phyloP scores from a whole-genome alignment of 2,888 invertebrate genomes.

The Drosophila neutralis region DNA sequence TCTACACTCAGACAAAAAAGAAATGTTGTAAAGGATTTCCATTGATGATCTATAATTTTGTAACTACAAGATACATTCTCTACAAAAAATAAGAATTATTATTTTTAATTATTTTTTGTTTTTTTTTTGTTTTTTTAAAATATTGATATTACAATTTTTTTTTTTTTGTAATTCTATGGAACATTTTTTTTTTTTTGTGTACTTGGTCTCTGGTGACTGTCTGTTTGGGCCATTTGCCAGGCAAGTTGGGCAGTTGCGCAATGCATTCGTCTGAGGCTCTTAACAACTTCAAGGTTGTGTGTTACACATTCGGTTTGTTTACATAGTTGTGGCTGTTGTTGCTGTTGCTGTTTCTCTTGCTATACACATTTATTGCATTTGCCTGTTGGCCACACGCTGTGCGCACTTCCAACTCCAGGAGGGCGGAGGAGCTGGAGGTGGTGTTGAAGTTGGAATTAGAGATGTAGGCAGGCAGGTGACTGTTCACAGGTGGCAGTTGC shows the following conservation, averaged over 20 bases:
- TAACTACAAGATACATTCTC: not conserved
- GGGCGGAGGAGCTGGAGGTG: slow-evolving; percentile 10
- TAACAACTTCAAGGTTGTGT: slow-evolving; percentile 56
- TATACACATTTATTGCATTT: slow-evolving; percentile 45
- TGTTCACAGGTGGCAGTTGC: slow-evolving; percentile 18
- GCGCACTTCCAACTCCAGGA: slow-evolving; percentile 18
- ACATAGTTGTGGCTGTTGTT: slow-evolving; percentile 20
- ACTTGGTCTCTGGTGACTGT: slow-evolving; percentile 22
- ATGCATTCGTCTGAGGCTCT: slow-evolving; percentile 35
- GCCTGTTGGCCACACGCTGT: slow-evolving; percentile 48
- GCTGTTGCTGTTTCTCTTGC: slow-evolving; percentile 4
- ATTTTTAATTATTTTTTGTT: not conserved
- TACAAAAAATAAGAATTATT: not conserved
- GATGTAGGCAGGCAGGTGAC: slow-evolving; percentile 5
- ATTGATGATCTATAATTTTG: not conserved
- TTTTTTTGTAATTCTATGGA: not conserved
- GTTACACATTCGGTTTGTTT: slow-evolving; percentile 58
- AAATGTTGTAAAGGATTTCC: not conserved
- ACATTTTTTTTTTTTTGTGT: not conserved
- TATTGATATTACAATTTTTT: not conserved
- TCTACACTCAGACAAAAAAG: slow-evolving; percentile 7
- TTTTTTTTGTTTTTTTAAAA: not conserved
- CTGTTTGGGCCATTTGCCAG: slow-evolving; percentile 50
- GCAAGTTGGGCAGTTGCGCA: slow-evolving; percentile 56
- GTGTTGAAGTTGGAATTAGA: slow-evolving; percentile 11